A percentile compares a stretch with the other conserved stretches of the same genome.
Conservation (phyloP, 2,113 vertebrate genomes). For the Oriolus oriolus region DNA sequence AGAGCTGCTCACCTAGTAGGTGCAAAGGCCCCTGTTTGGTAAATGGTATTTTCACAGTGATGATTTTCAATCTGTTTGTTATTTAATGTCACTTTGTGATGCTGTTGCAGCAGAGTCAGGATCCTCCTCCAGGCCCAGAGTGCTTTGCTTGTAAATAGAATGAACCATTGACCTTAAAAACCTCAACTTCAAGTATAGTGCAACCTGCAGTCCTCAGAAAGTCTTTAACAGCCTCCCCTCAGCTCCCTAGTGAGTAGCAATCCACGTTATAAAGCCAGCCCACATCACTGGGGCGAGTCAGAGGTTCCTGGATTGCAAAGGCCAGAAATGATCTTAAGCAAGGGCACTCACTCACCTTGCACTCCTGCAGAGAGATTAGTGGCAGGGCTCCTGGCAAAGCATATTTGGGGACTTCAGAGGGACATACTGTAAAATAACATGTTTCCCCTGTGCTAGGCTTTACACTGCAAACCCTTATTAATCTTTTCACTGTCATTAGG, state of each 20-base stretch:
- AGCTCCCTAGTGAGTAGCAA: constrained; percentile 29
- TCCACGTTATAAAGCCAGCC: not conserved
- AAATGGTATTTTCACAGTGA: not conserved
- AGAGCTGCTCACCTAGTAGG: not conserved
- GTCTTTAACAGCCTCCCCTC: constrained; percentile 29
- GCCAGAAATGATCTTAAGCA: constrained; percentile 23
- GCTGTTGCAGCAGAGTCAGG: not conserved
- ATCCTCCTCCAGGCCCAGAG: not conserved
- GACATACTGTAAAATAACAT: not conserved
- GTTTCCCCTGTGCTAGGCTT: not conserved
- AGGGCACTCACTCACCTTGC: constrained; percentile 31
- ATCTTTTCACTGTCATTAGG: not conserved
- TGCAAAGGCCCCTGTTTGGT: not conserved
- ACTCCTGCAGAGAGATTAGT: not conserved
- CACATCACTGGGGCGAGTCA: not conserved
- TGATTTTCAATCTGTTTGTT: not conserved
- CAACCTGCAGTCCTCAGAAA: constrained; percentile 44
- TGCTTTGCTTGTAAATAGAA: constrained; percentile 25
- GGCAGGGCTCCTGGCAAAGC: not conserved
- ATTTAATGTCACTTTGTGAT: not conserved
- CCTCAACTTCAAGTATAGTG: constrained; percentile 22
- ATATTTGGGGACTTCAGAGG: constrained; percentile 1
- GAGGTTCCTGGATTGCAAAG: constrained; percentile 33
- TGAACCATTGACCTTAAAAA: constrained; percentile 32
- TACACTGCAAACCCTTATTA: not conserved